phyloP scores from a whole-genome alignment of 2,888 invertebrate genomes.

The Sminthurinus aureus region DNA sequence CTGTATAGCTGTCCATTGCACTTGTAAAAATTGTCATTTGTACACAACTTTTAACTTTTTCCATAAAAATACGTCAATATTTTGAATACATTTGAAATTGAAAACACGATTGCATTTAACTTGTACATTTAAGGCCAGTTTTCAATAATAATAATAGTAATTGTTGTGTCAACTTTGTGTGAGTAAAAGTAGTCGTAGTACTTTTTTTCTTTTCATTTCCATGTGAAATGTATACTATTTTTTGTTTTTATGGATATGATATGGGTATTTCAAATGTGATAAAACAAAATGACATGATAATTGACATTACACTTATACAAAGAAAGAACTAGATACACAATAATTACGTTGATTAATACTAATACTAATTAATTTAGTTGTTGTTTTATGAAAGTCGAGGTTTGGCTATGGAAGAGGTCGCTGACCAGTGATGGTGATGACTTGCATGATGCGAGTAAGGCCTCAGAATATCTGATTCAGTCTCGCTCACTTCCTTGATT shows the following conservation, averaged over 20 bases:
- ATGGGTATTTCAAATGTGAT: too few species aligned
- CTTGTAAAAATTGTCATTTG: too few species aligned
- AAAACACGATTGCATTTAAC: too few species aligned
- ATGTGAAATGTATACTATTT: not conserved
- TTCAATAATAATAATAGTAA: not conserved
- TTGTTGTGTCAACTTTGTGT: too few species aligned
- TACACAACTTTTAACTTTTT: too few species aligned
- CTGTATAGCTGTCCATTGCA: too few species aligned
- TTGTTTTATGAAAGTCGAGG: conserved; percentile 40
- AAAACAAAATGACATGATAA: not conserved
- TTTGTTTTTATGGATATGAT: not conserved
- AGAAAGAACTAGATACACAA: not conserved
- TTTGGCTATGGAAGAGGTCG: conserved; percentile 41
- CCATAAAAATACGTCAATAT: too few species aligned
- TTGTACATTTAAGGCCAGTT: conserved; percentile 17
- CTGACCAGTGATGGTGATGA: conserved; percentile 54
- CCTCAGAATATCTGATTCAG: conserved; percentile 58
- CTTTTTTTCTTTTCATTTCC: not conserved
- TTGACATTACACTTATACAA: not conserved
- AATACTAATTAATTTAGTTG: not conserved
- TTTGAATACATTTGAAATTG: too few species aligned
- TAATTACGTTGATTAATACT: too few species aligned
- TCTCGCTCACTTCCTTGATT: conserved; percentile 63
- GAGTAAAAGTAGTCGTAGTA: too few species aligned
- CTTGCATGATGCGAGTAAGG: conserved; percentile 57